Conservation (phyloP, 1,140 invertebrate genomes). For the Luehdorfia chinensis region DNA sequence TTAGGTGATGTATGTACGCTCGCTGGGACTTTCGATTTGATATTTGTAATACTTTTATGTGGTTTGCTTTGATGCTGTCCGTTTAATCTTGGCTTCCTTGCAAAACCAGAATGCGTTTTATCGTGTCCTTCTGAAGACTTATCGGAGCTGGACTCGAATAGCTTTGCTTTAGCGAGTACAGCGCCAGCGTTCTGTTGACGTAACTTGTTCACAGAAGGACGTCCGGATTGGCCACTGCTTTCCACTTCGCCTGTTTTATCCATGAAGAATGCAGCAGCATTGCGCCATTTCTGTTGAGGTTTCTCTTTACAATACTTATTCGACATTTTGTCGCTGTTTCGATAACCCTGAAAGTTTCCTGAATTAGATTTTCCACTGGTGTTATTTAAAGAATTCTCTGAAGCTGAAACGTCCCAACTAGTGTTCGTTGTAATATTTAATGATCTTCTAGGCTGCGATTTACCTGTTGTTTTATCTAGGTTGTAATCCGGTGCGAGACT, state of each 20-base stretch:
- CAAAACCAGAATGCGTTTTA: conserved; percentile 50
- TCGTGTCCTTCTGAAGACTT: conserved; percentile 62
- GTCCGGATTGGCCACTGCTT: conserved; percentile 61
- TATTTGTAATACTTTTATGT: conserved; percentile 36
- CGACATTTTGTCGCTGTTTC: conserved; percentile 33
- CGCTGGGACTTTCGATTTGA: conserved; percentile 30
- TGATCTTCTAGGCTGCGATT: conserved; percentile 47
- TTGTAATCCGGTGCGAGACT: conserved; percentile 52
- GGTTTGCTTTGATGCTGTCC: conserved; percentile 33
- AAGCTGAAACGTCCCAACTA: conserved; percentile 45
- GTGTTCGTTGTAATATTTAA: conserved; percentile 50
- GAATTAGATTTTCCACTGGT: conserved; percentile 44
- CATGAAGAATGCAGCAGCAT: conserved; percentile 68
- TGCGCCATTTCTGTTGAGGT: conserved; percentile 64
- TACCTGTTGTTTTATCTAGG: conserved; percentile 52
- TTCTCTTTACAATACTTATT: conserved; percentile 38
- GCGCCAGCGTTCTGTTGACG: conserved; percentile 81
- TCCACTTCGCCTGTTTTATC: conserved; percentile 65
- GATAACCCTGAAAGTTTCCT: conserved; percentile 33
- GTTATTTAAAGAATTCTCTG: conserved; percentile 51
- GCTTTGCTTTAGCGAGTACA: conserved; percentile 80
- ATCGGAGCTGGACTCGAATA: conserved; percentile 78
- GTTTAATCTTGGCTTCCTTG: conserved; percentile 50
- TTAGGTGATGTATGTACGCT: background rate
- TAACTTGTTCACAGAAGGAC: conserved; percentile 80